Evolutionary conservation across 2,888 invertebrate species (phyloP), one percentile per base, ranked within the genome.

Genomic region (Nyleta sp.): DNA sequence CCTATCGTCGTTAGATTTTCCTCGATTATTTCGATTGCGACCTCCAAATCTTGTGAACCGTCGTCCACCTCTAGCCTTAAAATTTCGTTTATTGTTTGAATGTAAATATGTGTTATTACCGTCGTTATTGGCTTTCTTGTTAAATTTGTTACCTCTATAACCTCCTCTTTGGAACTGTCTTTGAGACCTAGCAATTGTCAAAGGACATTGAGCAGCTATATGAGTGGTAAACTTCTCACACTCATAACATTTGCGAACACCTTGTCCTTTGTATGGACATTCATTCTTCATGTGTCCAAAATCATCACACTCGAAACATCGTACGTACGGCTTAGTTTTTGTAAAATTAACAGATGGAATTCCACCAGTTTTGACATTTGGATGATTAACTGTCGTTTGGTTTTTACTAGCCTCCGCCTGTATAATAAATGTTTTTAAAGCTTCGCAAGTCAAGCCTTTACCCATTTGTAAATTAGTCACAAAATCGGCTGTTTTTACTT

Each of bases 241-340:
- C 17, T 65, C 53, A n/a, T 53, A 65, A 13, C 65, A 65, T 28
- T 65, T 65, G 13, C 22, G 8, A 0, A 62, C 5, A 6, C 48
- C 62, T 31, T 31, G 11, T 2, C 53, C 53, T 15, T 44, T 50
- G 4, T n/a, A 2, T 4, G 44, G 42, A 65, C 53, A 65, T 8
- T 65, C 65, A 15, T 65, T 64, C n/a, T 50, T 38, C 52, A 50
- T 64, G 11, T 52, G 50, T 2, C 64, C 50, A 2, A 4, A 48
- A 13, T 48, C 48, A 10, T 24, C 52, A 13, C 52, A 31, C 18
- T 33, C 3, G 33, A 33, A 33, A 18, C 15, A 50, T 2, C 15
- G 46, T 13, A 22, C 42, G 42, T 42, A 5, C 6, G 42, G 5
- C 15, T 42, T 42, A 4, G 42, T 42, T 17, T 18, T 42, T 1